A percentile compares a stretch with the other conserved stretches of the same genome.
Evolutionary conservation across 2,113 vertebrate genomes (phyloP).

Genomic region (Gallinago jamesoni): DNA sequence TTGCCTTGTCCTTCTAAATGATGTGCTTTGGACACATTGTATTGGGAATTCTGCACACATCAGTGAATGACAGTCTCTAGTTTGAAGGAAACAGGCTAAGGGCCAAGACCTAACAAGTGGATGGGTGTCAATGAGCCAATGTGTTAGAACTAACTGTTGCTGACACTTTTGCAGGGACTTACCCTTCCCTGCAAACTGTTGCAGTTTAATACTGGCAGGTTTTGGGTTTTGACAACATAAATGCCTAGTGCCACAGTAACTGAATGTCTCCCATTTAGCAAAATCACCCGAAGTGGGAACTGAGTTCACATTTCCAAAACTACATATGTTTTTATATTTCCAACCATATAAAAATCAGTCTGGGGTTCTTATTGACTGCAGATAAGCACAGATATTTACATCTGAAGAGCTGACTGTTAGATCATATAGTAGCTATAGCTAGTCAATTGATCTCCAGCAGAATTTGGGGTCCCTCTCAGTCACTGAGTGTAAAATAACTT

Average conservation of each 20-base stretch:
- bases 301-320: neutral
- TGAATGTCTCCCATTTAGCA: neutral
- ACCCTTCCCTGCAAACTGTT: neutral
- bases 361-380: neutral
- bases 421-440: neutral
- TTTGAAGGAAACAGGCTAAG: neutral
- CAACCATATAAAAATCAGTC: neutral
- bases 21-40: neutral
- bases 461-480: neutral
- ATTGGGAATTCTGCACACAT: neutral
- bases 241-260: rapidly evolving
- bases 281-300: neutral
- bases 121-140: neutral
- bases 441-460: neutral
- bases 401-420: neutral
- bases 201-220: neutral
- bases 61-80: neutral
- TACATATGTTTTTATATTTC: neutral
- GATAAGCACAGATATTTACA: neutral
- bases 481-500: neutral
- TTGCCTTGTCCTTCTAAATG: neutral
- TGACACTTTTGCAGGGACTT: neutral
- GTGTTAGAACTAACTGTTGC: neutral
- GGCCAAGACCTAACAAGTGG: neutral
- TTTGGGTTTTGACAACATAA: neutral